Percentiles rank a stretch among this genome's conserved stretches.
Evolutionary conservation across 37 sponge, comb jelly and placozoan genomes (phyloP).

Genomic region (Diacarnus erythraeanus): DNA sequence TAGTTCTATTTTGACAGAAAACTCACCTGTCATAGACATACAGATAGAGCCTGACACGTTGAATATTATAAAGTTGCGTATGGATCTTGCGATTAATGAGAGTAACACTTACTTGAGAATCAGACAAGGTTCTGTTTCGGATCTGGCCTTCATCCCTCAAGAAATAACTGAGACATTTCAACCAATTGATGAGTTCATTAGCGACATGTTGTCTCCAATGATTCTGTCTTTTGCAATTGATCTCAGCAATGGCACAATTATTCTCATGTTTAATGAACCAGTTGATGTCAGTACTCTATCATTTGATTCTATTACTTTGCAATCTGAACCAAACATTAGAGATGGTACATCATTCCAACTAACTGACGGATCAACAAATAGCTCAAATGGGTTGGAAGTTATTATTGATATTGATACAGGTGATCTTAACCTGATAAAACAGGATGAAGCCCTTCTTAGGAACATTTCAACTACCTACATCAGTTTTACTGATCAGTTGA

Average conservation of each 20-base stretch:
- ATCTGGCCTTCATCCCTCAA: constrained; percentile 41
- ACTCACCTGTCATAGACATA: constrained; percentile 50
- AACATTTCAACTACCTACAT: constrained; percentile 52
- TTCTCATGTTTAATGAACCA: constrained; percentile 79
- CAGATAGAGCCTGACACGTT: constrained; percentile 58
- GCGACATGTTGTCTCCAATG: constrained; percentile 50
- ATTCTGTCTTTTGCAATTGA: constrained; percentile 54
- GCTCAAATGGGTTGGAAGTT: constrained; percentile 55
- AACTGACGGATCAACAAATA: constrained; percentile 65
- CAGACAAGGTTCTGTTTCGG: constrained; percentile 26
- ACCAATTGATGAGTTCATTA: not conserved
- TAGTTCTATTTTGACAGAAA: constrained; percentile 30
- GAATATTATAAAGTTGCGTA: constrained; percentile 64
- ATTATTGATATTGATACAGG: constrained; percentile 36
- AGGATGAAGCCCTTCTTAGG: constrained; percentile 54
- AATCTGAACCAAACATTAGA: constrained; percentile 40
- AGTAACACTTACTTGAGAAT: constrained; percentile 59
- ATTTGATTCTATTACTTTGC: constrained; percentile 65
- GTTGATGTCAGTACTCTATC: constrained; percentile 53
- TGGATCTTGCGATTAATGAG: constrained; percentile 50
- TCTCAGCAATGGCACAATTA: constrained; percentile 53
- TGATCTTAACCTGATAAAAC: constrained; percentile 81
- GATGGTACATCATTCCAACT: constrained; percentile 48
- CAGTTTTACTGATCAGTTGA: constrained; percentile 51
- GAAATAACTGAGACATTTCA: constrained; percentile 18